These are phyloP conservation scores for Neolamprologus cancellatus DNA, from an alignment of 2,113 vertebrate genomes.

Conservation along the genomic window DNA sequence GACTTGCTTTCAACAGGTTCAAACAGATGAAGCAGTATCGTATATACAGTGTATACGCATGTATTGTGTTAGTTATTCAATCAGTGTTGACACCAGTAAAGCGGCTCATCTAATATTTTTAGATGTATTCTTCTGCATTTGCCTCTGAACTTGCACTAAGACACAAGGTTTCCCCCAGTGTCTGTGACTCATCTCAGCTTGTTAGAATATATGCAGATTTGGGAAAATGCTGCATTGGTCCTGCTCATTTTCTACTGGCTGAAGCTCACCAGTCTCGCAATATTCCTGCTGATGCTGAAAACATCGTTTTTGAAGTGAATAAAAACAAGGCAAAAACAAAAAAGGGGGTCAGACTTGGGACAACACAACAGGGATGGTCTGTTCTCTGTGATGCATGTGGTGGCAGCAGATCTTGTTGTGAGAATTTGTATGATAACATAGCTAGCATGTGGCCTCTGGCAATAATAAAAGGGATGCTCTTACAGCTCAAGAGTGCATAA, in stretches of 20 bases:
- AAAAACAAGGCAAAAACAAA: not conserved
- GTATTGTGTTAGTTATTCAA: not conserved
- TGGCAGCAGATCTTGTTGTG: conserved; percentile 9
- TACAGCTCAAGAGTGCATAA: conserved; percentile 53
- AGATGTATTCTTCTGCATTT: not conserved
- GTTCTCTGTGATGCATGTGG: conserved; percentile 3
- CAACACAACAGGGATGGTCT: not conserved
- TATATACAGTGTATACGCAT: not conserved
- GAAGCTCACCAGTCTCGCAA: not conserved
- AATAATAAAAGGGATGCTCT: conserved; percentile 55
- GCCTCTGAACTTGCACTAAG: conserved; percentile 30
- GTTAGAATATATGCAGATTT: not conserved
- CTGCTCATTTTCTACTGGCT: not conserved
- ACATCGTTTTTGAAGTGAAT: not conserved
- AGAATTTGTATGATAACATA: conserved; percentile 27
- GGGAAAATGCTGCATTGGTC: not conserved
- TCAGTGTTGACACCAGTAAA: not conserved
- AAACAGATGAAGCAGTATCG: not conserved
- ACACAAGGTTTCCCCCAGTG: conserved; percentile 29
- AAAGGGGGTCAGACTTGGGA: not conserved
- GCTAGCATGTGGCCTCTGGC: conserved; percentile 34
- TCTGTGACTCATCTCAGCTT: conserved; percentile 24
- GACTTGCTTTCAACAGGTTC: conserved; percentile 20
- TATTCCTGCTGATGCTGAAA: not conserved
- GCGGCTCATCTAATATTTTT: not conserved